These are phyloP conservation scores for Oligia fasciuncula DNA, from an alignment of 2,888 invertebrate species.

Conservation along the genomic window DNA sequence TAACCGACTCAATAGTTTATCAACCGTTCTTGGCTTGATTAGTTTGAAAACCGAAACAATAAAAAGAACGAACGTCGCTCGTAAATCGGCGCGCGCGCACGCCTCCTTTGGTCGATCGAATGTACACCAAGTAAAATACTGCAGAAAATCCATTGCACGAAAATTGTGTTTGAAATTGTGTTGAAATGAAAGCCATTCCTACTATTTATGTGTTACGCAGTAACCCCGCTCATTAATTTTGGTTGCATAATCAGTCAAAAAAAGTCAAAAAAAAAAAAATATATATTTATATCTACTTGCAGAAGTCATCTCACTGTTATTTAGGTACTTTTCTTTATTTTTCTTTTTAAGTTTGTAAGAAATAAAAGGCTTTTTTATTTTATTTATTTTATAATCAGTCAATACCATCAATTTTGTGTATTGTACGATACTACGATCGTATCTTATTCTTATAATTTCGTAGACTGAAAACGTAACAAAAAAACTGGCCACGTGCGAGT, in stretches of 20 bases:
- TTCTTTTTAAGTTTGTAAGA: too few species aligned
- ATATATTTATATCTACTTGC: too few species aligned
- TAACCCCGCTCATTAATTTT: too few species aligned
- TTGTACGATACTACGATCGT: background rate
- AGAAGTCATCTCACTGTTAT: too few species aligned
- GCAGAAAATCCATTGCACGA: constrained; percentile 34
- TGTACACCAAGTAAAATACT: background rate
- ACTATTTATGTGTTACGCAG: background rate
- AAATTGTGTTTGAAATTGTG: too few species aligned
- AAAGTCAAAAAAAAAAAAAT: too few species aligned
- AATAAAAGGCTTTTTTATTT: too few species aligned
- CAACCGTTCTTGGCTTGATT: constrained; percentile 62
- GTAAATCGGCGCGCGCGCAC: constrained; percentile 62
- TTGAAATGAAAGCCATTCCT: background rate
- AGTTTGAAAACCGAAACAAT: constrained; percentile 64
- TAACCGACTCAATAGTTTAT: constrained; percentile 63
- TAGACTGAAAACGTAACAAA: too few species aligned
- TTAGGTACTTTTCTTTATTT: too few species aligned
- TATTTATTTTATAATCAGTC: too few species aligned
- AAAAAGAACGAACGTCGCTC: constrained; percentile 58
- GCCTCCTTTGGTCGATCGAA: constrained; percentile 19
- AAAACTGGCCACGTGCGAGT: too few species aligned
- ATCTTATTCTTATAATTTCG: background rate
- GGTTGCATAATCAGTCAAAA: background rate
- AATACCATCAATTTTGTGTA: background rate